A percentile compares a stretch with the other conserved stretches of the same genome.
phyloP scores from a whole-genome alignment of 1,140 invertebrate species.

The Elymnias hypermnestra region DNA sequence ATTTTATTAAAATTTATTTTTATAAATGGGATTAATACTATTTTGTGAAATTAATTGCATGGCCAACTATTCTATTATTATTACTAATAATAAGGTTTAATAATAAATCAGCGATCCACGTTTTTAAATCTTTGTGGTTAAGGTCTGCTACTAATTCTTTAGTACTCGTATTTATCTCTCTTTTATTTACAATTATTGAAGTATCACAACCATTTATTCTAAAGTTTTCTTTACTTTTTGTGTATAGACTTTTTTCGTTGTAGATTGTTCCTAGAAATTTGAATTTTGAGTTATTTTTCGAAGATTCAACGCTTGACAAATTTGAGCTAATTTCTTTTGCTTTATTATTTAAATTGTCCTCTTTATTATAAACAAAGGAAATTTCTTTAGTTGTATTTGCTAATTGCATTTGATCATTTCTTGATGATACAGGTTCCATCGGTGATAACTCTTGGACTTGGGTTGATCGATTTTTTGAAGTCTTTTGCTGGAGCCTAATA shows the following conservation, averaged over 20 bases:
- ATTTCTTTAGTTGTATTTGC: slow-evolving; percentile 7
- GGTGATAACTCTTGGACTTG: slow-evolving; percentile 27
- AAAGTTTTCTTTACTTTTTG: slow-evolving; percentile 4
- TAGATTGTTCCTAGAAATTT: slow-evolving; percentile 7
- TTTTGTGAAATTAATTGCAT: too few species aligned
- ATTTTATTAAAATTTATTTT: too few species aligned
- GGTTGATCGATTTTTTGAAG: slow-evolving; percentile 26
- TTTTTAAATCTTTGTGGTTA: slow-evolving; percentile 3
- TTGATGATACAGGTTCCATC: slow-evolving; percentile 9
- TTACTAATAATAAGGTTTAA: slow-evolving; percentile 2
- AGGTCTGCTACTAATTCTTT: neutral
- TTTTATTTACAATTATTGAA: neutral
- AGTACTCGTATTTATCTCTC: too few species aligned
- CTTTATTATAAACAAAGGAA: slow-evolving; percentile 29
- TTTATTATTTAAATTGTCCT: slow-evolving; percentile 22
- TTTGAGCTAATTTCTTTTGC: slow-evolving; percentile 2
- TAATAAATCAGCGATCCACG: slow-evolving; percentile 6
- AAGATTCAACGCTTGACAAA: slow-evolving; percentile 1
- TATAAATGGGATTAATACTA: too few species aligned
- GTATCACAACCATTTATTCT: neutral
- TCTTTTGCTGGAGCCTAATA: slow-evolving; percentile 22
- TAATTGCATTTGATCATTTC: neutral
- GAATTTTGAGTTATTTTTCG: slow-evolving; percentile 7
- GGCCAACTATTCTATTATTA: too few species aligned
- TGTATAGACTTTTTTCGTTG: neutral